These are phyloP conservation scores for Bambusicola thoracicus DNA, from an alignment of 2,113 vertebrate species.

Conservation along the genomic window DNA sequence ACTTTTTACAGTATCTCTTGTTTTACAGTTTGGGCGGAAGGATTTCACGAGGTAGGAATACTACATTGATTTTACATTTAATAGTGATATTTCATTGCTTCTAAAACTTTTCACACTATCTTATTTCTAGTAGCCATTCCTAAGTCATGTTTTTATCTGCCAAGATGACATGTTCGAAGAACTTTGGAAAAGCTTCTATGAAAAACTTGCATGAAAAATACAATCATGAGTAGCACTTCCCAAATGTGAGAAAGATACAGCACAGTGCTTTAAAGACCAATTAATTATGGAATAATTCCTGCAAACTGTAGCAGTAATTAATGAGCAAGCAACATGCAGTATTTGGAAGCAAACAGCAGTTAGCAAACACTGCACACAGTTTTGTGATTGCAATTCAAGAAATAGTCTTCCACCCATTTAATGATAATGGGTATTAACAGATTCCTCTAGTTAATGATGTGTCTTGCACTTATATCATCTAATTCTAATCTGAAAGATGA, in stretches of 20 bases:
- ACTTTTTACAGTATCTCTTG: constrained; percentile 3
- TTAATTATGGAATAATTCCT: constrained; percentile 45
- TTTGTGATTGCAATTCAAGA: constrained; percentile 4
- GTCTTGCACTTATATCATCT: neutral
- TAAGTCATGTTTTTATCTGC: constrained; percentile 26
- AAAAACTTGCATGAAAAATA: constrained; percentile 17
- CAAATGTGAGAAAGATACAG: constrained; percentile 29
- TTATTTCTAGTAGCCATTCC: constrained; percentile 34
- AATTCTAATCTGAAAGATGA: constrained; percentile 16
- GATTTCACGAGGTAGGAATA: constrained; percentile 25
- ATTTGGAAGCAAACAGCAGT: constrained; percentile 31
- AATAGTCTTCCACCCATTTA: constrained; percentile 3
- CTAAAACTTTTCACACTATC: constrained; percentile 13
- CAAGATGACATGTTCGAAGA: constrained; percentile 33
- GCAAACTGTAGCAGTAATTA: constrained; percentile 39
- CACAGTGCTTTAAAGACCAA: constrained; percentile 25
- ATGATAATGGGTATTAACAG: neutral
- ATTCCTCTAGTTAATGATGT: constrained; percentile 13
- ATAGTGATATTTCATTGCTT: constrained; percentile 33
- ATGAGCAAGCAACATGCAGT: neutral
- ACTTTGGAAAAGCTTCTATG: neutral
- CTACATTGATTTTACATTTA: constrained; percentile 48
- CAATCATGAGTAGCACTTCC: constrained; percentile 1
- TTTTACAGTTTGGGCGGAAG: neutral
- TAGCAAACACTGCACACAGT: neutral